A percentile compares a stretch with the other conserved stretches of the same genome.
Conservation (phyloP, 1,140 invertebrate species). For the Batillaria attramentaria region DNA sequence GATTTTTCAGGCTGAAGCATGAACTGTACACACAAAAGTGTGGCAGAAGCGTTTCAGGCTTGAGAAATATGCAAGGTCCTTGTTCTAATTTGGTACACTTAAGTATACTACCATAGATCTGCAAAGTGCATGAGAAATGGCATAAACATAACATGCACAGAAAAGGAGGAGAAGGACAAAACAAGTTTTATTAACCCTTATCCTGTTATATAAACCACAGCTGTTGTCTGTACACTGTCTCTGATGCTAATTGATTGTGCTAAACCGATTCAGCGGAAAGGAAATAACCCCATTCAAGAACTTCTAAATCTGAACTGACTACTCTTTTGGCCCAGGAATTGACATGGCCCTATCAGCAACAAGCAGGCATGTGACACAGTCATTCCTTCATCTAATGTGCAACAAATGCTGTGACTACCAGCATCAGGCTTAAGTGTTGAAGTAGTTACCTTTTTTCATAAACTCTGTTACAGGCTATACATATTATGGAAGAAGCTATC, state of each 20-base stretch:
- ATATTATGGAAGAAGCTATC: slow-evolving; percentile 62
- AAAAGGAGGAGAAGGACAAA: too few relatives aligned
- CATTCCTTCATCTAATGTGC: not conserved
- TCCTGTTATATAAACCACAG: too few relatives aligned
- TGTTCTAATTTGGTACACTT: not conserved
- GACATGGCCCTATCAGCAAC: not conserved
- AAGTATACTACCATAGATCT: not conserved
- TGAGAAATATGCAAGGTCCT: not conserved
- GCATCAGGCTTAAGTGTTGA: not conserved
- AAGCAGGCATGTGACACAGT: not conserved
- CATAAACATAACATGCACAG: not conserved
- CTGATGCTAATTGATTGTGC: too few relatives aligned
- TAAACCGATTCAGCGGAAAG: too few relatives aligned
- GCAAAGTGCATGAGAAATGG: not conserved
- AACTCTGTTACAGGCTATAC: slow-evolving; percentile 51
- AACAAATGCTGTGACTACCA: not conserved
- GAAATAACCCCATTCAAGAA: not conserved
- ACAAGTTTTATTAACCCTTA: too few relatives aligned
- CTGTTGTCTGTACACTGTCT: too few relatives aligned
- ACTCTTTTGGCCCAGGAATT: too few relatives aligned
- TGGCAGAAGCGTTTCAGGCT: not conserved
- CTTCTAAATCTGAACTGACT: not conserved
- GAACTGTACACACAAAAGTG: not conserved
- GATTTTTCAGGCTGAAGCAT: too few relatives aligned
- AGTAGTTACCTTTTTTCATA: not conserved